These are phyloP conservation scores for Alcis repandata DNA, from an alignment of 2,888 invertebrate species.

Conservation along the genomic window DNA sequence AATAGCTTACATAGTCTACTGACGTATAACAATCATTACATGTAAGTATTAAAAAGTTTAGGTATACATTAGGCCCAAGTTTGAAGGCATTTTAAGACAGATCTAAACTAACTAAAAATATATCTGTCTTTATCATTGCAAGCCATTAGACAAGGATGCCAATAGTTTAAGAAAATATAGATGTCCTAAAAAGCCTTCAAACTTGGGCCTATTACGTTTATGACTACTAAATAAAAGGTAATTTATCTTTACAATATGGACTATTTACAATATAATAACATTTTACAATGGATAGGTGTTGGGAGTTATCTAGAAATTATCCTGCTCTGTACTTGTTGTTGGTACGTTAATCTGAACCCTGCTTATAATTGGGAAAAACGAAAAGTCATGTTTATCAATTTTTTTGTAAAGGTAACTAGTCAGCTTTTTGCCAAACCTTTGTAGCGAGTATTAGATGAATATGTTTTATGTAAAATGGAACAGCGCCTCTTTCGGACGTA, in stretches of 20 bases:
- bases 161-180: too few relatives aligned
- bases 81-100: too few relatives aligned
- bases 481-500: too few relatives aligned
- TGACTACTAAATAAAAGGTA: neutral
- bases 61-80: neutral
- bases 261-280: neutral
- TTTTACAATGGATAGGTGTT: neutral
- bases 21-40: neutral
- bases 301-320: neutral
- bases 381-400: too few relatives aligned
- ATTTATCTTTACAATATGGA: neutral
- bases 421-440: too few relatives aligned
- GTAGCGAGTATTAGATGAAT: too few relatives aligned
- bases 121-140: too few relatives aligned
- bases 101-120: too few relatives aligned
- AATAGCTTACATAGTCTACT: neutral
- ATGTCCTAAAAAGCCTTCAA: too few relatives aligned
- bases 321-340: neutral
- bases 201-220: neutral
- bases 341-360: neutral
- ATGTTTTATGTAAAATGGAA: too few relatives aligned
- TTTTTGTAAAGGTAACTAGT: too few relatives aligned
- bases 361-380: neutral
- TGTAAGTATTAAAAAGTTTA: neutral
- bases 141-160: too few relatives aligned